These are phyloP conservation scores for Idris sp. DNA, from an alignment of 1,140 invertebrate species.

Conservation along the genomic window DNA sequence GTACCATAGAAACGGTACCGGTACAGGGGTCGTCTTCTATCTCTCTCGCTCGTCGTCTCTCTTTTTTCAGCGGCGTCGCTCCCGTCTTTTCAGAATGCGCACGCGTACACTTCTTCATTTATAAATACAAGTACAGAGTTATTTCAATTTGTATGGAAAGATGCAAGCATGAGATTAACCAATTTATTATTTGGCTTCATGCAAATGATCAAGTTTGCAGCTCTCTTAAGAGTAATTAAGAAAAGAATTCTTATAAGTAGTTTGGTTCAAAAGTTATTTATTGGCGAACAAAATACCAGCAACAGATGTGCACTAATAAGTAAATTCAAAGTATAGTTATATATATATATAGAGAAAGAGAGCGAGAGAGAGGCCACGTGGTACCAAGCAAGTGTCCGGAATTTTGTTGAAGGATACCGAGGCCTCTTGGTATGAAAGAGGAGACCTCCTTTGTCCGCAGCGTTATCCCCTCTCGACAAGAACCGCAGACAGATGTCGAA, in stretches of 20 bases:
- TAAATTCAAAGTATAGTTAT: constrained; percentile 30
- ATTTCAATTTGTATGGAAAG: constrained; percentile 33
- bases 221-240: too few species aligned
- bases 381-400: constrained; percentile 51
- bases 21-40: constrained; percentile 68
- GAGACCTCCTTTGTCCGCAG: constrained; percentile 67
- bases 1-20: constrained; percentile 78
- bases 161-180: constrained; percentile 21
- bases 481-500: constrained; percentile 68
- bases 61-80: constrained; percentile 40
- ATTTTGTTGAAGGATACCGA: constrained; percentile 61
- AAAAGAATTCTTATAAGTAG: too few species aligned
- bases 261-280: background rate
- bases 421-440: constrained; percentile 66
- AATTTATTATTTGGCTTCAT: constrained; percentile 35
- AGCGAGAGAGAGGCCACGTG: too few species aligned
- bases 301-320: constrained; percentile 20
- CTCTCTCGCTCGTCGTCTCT: constrained; percentile 39
- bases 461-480: constrained; percentile 58
- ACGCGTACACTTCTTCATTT: constrained; percentile 33
- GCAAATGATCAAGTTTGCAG: too few species aligned
- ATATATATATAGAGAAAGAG: constrained; percentile 5
- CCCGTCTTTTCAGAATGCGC: constrained; percentile 45
- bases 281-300: constrained; percentile 2
- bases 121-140: constrained; percentile 48